A percentile compares a stretch with the other conserved stretches of the same genome.
Conservation (phyloP, 2,797 vertebrate genomes). For the Tamandua tetradactyla region DNA sequence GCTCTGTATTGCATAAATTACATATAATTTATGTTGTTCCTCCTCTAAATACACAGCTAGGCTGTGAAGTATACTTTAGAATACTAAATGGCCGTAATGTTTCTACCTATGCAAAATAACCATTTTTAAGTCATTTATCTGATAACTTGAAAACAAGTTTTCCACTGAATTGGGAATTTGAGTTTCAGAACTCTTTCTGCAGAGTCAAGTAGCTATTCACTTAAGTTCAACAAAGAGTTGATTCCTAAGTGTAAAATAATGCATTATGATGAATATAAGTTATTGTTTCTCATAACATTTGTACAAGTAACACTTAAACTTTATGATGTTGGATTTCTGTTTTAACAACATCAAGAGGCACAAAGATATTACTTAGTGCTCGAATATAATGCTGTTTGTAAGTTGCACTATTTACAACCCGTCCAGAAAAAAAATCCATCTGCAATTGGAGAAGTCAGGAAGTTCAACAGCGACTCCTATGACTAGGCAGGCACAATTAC, state of each 20-base stretch:
- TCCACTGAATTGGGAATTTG: not conserved
- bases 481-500: not conserved
- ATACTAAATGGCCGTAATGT: not conserved
- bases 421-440: constrained; percentile 33
- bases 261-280: not conserved
- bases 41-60: not conserved
- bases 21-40: not conserved
- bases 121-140: constrained; percentile 2
- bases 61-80: constrained; percentile 27
- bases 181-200: not conserved
- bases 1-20: not conserved
- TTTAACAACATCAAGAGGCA: constrained; percentile 22
- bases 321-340: not conserved
- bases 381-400: not conserved
- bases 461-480: constrained; percentile 4
- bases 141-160: not conserved
- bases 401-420: constrained; percentile 29
- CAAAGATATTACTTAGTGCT: not conserved
- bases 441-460: constrained; percentile 17
- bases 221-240: constrained; percentile 6
- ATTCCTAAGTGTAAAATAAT: not conserved
- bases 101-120: not conserved
- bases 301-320: not conserved
- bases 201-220: constrained; percentile 59
- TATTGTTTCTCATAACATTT: constrained; percentile 16